Evolutionary conservation across 2,113 vertebrate genomes (phyloP), one percentile per base, ranked within the genome.

Genomic region (Saccopteryx leptura): DNA sequence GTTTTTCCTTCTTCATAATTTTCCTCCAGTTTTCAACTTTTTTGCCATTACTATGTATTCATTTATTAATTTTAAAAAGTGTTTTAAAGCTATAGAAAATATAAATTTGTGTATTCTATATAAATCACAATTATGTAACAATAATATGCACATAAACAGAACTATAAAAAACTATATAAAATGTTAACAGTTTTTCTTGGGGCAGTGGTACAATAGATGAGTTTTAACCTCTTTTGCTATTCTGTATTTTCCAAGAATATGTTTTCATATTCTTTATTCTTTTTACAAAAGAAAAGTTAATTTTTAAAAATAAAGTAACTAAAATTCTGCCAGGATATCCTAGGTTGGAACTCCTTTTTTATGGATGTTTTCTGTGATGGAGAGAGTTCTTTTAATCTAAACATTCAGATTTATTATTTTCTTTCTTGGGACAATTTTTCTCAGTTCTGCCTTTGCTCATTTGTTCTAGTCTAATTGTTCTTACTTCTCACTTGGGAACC

Each of bases 231-330:
- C 60, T 86, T 83, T 88, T 78, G 83, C 21, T 80, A 72, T 65
- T 75, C 26, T 92, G 9, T 54, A 74, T 81, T 92, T 92, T 54
- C 61, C 28, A 75, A 69, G 23, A 61, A 68, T 90, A 81, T 52
- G 74, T 92, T 68, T 79, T 5, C 13, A 33, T 90, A 28, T 56
- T 81, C 65, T 93, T 86, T 72, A 58, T 79, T 84, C 9, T 82
- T 92, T 66, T 88, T 26, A 86, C 93, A 90, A 33, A 61, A 24
- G 48, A 48, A 81, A 96, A 85, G 2, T 66, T 76, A 65, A 50
- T 65, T 83, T 60, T 89, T 31, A 33, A 69, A 69, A 78, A 31
- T 46, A 74, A 86, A 75, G 33, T 68, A 88, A 94, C 26, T 11
- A 93, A 74, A 84, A 56, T 88, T 80, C 63, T 88, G 9, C 18